Conservation (phyloP, 2,797 vertebrate species). For the Danio tinwini region DNA sequence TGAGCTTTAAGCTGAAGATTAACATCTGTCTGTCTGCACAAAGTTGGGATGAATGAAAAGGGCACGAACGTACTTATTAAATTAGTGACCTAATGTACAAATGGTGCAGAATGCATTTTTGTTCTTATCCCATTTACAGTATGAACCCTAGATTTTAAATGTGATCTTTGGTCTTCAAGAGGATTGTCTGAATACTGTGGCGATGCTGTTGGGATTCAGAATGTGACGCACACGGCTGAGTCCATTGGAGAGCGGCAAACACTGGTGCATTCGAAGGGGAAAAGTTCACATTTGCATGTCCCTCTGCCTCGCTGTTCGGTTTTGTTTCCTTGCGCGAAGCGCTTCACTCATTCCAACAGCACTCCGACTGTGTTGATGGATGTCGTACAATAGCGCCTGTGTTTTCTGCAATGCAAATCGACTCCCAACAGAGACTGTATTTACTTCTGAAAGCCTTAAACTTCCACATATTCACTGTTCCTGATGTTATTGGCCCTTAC, state of each 20-base stretch:
- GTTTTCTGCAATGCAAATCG: conserved; percentile 45
- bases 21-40: not conserved
- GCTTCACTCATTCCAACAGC: conserved; percentile 25
- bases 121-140: not conserved
- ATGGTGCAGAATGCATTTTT: not conserved
- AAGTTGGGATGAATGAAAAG: not conserved
- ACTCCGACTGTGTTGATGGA: conserved; percentile 36
- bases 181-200: conserved; percentile 1
- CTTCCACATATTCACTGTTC: conserved; percentile 12
- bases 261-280: conserved; percentile 25
- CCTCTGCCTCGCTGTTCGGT: conserved; percentile 22
- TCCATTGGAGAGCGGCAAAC: conserved; percentile 10
- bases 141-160: not conserved
- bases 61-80: not conserved
- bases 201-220: conserved; percentile 13
- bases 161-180: not conserved
- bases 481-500: conserved; percentile 2
- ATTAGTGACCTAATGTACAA: not conserved
- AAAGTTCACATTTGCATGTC: conserved; percentile 59
- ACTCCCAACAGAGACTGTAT: conserved; percentile 36
- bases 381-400: conserved; percentile 29
- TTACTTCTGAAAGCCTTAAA: conserved; percentile 34
- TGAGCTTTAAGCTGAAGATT: not conserved
- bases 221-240: not conserved
- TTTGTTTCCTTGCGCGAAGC: conserved; percentile 41